A percentile compares a stretch with the other conserved stretches of the same genome.
Conservation (phyloP, 1,140 invertebrate genomes). For the Aphidius gifuensis region DNA sequence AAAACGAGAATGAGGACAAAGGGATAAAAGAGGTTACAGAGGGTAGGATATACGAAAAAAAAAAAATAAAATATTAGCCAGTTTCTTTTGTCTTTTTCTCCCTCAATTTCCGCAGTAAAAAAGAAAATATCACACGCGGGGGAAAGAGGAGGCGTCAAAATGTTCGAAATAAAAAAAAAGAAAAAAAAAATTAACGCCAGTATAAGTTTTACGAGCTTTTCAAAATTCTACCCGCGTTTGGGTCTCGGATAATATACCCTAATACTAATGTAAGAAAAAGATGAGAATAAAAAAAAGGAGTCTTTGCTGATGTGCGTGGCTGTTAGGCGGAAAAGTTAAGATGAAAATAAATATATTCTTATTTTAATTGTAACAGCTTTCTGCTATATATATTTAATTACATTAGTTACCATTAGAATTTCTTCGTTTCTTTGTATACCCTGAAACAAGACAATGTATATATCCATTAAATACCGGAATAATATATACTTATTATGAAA, state of each 20-base stretch:
- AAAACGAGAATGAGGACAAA: too few species aligned
- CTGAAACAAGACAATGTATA: neutral
- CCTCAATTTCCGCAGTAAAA: constrained; percentile 19
- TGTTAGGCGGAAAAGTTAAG: too few species aligned
- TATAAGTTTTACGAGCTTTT: constrained; percentile 45
- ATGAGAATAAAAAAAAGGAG: neutral
- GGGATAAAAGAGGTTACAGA: too few species aligned
- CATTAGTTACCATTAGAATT: neutral
- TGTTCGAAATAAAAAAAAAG: constrained; percentile 29
- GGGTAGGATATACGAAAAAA: too few species aligned
- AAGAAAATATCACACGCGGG: constrained; percentile 8
- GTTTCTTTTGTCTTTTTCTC: neutral
- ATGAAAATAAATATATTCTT: constrained; percentile 45
- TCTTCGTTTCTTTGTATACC: neutral
- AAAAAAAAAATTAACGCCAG: constrained; percentile 40
- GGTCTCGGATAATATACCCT: constrained; percentile 48
- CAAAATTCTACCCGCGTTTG: constrained; percentile 49
- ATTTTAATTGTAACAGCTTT: constrained; percentile 55
- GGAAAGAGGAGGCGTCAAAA: neutral
- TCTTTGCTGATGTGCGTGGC: too few species aligned
- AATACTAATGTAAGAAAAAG: too few species aligned
- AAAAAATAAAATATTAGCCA: constrained; percentile 7
- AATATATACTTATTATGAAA: too few species aligned
- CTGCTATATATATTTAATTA: constrained; percentile 27
- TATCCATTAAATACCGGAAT: neutral